Conservation (phyloP, 2,888 invertebrate genomes). For the Invenusta paracnida region DNA sequence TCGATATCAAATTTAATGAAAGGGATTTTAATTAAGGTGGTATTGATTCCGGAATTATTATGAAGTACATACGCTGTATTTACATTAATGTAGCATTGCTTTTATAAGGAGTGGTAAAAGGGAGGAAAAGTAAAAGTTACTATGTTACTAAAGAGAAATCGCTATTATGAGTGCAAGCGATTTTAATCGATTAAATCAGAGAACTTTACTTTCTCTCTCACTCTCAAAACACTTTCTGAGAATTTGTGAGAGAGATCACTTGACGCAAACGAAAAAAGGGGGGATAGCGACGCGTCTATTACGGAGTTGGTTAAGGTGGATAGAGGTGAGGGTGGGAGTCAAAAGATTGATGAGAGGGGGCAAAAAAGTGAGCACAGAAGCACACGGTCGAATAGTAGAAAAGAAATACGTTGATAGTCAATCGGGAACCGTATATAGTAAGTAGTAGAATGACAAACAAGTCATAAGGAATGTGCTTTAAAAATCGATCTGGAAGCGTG, state of each 20-base stretch:
- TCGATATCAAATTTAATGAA: no score
- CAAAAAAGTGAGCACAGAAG: no score
- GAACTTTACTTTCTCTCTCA: not conserved
- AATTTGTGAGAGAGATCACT: conserved; percentile 19
- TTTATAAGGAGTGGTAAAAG: no score
- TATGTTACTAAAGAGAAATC: no score
- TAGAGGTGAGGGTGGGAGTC: no score
- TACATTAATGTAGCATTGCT: no score
- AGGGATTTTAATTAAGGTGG: no score
- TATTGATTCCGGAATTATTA: no score
- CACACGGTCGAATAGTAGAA: not conserved
- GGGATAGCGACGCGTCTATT: not conserved
- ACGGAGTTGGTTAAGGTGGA: no score
- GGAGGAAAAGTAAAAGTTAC: no score
- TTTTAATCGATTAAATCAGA: conserved; percentile 1
- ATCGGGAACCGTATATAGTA: not conserved
- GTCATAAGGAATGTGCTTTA: not conserved
- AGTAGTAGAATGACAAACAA: conserved; percentile 13
- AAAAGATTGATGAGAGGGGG: no score
- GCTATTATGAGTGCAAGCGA: not conserved
- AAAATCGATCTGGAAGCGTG: conserved; percentile 16
- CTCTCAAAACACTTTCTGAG: not conserved
- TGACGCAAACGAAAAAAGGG: not conserved
- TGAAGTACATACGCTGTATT: no score
- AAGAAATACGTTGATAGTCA: not conserved